Conservation (phyloP, 2,113 vertebrate species). For the Tor tambroides region DNA sequence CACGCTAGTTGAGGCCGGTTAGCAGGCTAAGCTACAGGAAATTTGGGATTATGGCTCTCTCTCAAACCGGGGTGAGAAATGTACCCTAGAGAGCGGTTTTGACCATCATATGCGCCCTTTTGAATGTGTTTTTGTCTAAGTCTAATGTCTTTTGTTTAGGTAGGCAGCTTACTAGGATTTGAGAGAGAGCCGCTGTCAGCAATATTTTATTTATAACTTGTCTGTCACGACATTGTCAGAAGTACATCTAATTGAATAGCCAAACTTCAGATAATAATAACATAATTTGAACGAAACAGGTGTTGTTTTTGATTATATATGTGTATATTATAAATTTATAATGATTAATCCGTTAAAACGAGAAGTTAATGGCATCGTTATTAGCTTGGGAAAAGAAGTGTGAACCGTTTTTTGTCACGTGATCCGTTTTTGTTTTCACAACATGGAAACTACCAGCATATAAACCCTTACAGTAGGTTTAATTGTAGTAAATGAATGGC, state of each 20-base stretch:
- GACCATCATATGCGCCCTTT: neutral
- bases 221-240: conserved; percentile 14
- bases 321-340: too few relatives aligned
- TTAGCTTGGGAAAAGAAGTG: conserved; percentile 1
- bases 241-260: neutral
- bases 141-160: neutral
- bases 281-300: neutral
- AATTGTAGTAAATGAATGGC: neutral
- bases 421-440: neutral
- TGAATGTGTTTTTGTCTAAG: neutral
- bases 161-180: neutral
- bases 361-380: neutral
- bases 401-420: neutral
- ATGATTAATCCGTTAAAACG: neutral
- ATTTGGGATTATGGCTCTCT: neutral
- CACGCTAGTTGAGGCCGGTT: neutral
- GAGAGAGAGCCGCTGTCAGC: neutral
- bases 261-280: neutral
- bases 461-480: neutral
- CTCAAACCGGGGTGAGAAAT: neutral
- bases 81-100: neutral
- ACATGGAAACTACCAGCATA: neutral
- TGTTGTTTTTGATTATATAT: too few relatives aligned
- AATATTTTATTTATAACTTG: neutral
- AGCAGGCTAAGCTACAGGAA: conserved; percentile 31